Evolutionary conservation across 2,797 vertebrate genomes (phyloP).

Genomic region (Pagetopsis macropterus): DNA sequence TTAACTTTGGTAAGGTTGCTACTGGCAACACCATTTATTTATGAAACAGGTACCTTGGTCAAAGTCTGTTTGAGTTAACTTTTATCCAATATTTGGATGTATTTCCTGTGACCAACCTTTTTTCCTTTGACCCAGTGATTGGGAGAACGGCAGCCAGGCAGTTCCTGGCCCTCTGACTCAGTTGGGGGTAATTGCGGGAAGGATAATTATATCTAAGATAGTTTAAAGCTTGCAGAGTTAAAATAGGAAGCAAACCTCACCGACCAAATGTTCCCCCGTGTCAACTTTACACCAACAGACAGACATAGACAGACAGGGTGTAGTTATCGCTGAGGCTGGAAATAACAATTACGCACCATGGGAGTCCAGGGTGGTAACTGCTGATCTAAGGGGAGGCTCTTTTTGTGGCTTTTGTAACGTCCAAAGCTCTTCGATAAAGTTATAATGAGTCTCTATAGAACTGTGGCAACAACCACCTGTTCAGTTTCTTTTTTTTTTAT

Average conservation of each 20-base stretch:
- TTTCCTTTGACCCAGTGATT: slow-evolving; percentile 28
- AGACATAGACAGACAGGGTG: slow-evolving; percentile 46
- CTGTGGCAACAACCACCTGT: slow-evolving; percentile 6
- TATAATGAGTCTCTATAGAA: slow-evolving; percentile 17
- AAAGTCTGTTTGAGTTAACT: not conserved
- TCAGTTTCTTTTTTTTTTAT: not conserved
- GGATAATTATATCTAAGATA: slow-evolving; percentile 63
- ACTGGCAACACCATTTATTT: not conserved
- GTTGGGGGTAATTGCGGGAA: slow-evolving; percentile 43
- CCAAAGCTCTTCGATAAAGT: slow-evolving; percentile 9
- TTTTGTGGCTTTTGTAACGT: slow-evolving; percentile 34
- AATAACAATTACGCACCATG: slow-evolving; percentile 64
- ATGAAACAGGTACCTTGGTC: too few species aligned
- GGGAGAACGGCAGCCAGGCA: slow-evolving; percentile 34
- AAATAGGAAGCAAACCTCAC: slow-evolving; percentile 67
- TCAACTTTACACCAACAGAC: slow-evolving; percentile 50
- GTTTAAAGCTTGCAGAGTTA: slow-evolving; percentile 63
- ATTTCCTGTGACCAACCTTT: slow-evolving; percentile 3
- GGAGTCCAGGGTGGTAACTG: slow-evolving; percentile 37
- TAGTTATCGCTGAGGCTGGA: slow-evolving; percentile 65
- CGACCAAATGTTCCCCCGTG: slow-evolving; percentile 62
- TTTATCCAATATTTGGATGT: not conserved
- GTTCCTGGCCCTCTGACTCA: slow-evolving; percentile 41
- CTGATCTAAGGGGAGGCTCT: not conserved
- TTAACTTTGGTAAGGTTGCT: not conserved